Evolutionary conservation across 2,888 invertebrate genomes (phyloP), one percentile per base, ranked within the genome.

Genomic region (Scotopteryx bipunctaria): DNA sequence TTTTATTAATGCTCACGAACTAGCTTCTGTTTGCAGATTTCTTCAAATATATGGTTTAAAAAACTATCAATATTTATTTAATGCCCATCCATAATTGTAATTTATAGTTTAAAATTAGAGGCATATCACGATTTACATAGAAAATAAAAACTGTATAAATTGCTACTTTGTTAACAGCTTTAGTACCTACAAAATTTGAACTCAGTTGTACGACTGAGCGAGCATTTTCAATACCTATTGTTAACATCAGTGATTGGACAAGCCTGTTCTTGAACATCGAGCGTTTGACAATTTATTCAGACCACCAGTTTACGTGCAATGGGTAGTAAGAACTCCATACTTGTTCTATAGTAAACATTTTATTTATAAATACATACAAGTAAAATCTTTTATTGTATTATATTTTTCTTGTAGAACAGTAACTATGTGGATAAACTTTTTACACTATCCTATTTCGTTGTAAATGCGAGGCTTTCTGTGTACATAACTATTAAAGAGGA

Each of bases 181-280:
- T 43, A 37, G 53, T 61, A 59, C n/a, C n/a, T n/a, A n/a, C 56
- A 46, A 52, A 57, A 48, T 46, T 50, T 59, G 36, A 50, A 42
- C 48, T 44, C 35, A 17, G 36, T 45, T 42, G 55, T 41, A 57
- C 60, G 49, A 52, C 49, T 57, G 46, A 55, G 66, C 64, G 68
- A 64, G 55, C 61, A 66, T 64, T 69, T 69, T 71, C 75, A 76
- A 76, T 73, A 55, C 71, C 67, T 64, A 70, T 78, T 77, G 78
- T 76, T 69, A 67, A 54, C 66, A 46, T 44, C 60, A 52, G 58
- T 74, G 75, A 76, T 76, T 77, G 75, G 69, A 66, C 64, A 64
- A 72, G 66, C 74, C 73, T 64, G 69, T 67, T 63, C 66, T 60
- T 62, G 64, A 67, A 67, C 32, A 42, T 33, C 32, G 67, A 66